Conservation (phyloP, 2,113 vertebrate genomes). For the Sceloporus undulatus region DNA sequence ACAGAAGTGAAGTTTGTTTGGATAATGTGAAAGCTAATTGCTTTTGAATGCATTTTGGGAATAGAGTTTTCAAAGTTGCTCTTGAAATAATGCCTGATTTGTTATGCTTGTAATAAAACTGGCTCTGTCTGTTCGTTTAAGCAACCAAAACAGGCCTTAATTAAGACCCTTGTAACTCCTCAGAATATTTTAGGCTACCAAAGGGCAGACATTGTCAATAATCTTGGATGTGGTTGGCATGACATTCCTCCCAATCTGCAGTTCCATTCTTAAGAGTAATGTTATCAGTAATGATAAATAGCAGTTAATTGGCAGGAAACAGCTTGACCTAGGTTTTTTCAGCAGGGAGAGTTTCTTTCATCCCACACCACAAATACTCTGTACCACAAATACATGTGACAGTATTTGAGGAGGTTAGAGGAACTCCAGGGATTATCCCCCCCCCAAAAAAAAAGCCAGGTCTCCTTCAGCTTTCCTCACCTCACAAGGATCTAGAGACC, state of each 20-base stretch:
- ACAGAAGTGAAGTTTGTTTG: rapidly evolving
- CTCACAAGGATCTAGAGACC: conserved; percentile 74
- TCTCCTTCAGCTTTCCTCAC: conserved; percentile 62
- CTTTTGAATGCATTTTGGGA: rapidly evolving
- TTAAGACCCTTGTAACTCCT: rapidly evolving
- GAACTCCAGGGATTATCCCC: conserved; percentile 51
- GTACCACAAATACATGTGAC: not conserved
- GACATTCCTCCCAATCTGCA: conserved; percentile 57
- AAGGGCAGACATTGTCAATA: conserved; percentile 46
- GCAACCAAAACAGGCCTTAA: conserved; percentile 40
- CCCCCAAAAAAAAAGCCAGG: conserved; percentile 57
- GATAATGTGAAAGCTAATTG: not conserved
- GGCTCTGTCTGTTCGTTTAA: conserved; percentile 50
- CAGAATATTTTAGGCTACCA: rapidly evolving
- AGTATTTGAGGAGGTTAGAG: conserved; percentile 46
- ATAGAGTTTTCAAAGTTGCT: not conserved
- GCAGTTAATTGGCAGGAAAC: conserved; percentile 72
- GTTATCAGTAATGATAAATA: conserved; percentile 56
- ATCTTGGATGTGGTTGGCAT: conserved; percentile 38
- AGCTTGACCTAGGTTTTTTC: conserved; percentile 51
- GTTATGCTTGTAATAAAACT: conserved; percentile 52
- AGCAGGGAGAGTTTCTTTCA: conserved; percentile 16
- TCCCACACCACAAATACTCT: not conserved
- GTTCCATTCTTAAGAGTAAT: conserved; percentile 63
- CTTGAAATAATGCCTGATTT: not conserved